A percentile compares a stretch with the other conserved stretches of the same genome.
These are phyloP conservation scores for Sarcophaga variegata DNA, from an alignment of 2,888 invertebrate species.

Conservation along the genomic window DNA sequence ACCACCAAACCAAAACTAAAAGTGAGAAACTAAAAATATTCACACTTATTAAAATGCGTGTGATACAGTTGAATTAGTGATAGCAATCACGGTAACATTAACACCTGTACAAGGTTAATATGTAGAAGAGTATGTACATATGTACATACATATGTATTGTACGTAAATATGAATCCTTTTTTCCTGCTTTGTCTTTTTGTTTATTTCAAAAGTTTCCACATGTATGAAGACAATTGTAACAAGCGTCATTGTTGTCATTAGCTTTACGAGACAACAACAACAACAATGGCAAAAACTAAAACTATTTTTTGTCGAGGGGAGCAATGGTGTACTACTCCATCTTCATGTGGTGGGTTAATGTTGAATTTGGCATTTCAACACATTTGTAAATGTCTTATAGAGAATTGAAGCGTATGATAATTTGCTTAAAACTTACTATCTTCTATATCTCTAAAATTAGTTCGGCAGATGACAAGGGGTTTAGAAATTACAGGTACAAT, in stretches of 20 bases:
- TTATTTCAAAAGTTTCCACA: conserved; percentile 14
- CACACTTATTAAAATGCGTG: not conserved
- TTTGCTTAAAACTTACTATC: conserved; percentile 1
- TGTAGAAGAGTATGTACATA: too few relatives aligned
- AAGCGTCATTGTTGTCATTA: conserved; percentile 30
- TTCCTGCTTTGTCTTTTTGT: too few relatives aligned
- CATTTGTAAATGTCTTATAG: conserved; percentile 53
- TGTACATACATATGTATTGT: too few relatives aligned
- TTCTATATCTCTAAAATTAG: conserved; percentile 12
- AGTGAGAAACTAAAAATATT: conserved; percentile 5
- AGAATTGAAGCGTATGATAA: conserved; percentile 37
- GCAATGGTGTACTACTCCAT: too few relatives aligned
- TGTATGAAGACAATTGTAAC: conserved; percentile 42
- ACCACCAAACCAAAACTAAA: not conserved
- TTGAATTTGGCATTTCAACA: conserved; percentile 15
- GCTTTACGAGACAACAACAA: not conserved
- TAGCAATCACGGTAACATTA: too few relatives aligned
- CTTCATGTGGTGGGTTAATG: too few relatives aligned
- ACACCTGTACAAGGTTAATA: too few relatives aligned
- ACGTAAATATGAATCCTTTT: conserved; percentile 46
- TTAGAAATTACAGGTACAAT: conserved; percentile 1
- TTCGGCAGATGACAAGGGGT: not conserved
- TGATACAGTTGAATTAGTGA: not conserved
- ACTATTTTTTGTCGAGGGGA: not conserved
- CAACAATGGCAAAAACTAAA: not conserved